phyloP scores from a whole-genome alignment of 92 coral and sea anemone genomes.

The Porites rus region DNA sequence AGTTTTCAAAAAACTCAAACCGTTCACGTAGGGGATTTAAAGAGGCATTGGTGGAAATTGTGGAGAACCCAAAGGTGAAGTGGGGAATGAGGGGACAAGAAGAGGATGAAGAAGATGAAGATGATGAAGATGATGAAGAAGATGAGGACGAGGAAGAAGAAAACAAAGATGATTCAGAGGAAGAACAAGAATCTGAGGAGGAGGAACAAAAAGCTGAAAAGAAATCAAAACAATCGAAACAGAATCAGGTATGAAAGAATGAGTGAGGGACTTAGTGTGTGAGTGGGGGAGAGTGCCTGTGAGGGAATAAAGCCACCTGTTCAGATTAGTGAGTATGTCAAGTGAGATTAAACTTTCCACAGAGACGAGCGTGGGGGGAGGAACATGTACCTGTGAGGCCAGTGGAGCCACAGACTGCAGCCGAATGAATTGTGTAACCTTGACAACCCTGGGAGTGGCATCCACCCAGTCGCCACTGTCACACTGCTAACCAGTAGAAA shows the following conservation, averaged over 20 bases:
- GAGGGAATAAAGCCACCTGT: too few relatives aligned
- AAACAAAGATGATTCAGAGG: constrained; percentile 19
- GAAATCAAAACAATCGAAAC: constrained; percentile 4
- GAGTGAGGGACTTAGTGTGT: neutral
- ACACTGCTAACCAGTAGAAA: too few relatives aligned
- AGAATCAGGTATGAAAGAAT: neutral
- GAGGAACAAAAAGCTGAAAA: constrained; percentile 19
- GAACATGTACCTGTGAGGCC: too few relatives aligned
- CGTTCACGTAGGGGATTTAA: constrained; percentile 80
- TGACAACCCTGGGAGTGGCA: too few relatives aligned
- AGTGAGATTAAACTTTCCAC: too few relatives aligned
- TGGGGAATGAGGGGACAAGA: constrained; percentile 88
- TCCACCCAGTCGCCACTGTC: too few relatives aligned
- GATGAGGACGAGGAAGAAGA: constrained; percentile 25
- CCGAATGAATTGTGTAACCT: too few relatives aligned
- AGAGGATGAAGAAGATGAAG: constrained; percentile 64
- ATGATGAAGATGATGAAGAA: constrained; percentile 42
- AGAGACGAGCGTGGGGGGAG: too few relatives aligned
- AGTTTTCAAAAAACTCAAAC: constrained; percentile 63
- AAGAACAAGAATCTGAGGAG: constrained; percentile 44
- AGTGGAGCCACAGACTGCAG: too few relatives aligned
- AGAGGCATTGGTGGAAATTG: constrained; percentile 94
- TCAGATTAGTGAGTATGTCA: too few relatives aligned
- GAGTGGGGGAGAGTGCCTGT: too few relatives aligned
- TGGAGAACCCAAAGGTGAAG: constrained; percentile 84